Evolutionary conservation across 2,888 invertebrate genomes (phyloP), one percentile per base, ranked within the genome.

Genomic region (Pristionchus exspectatus): DNA sequence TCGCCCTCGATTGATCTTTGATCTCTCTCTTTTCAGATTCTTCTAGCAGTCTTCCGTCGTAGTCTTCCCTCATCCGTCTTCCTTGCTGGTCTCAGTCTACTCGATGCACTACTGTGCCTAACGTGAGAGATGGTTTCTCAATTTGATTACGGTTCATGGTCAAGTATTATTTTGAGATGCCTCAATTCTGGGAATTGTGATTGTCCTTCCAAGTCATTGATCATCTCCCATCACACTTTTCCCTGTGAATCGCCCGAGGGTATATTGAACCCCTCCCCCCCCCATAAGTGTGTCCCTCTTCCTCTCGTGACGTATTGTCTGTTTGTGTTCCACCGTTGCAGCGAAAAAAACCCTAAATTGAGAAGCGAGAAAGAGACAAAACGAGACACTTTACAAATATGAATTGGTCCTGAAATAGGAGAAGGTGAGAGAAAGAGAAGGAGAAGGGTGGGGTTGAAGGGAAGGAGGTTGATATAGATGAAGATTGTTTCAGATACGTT

Each of bases 1-100:
- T 50, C 44, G 44, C 38, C 10, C 77, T 30, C 16, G 27, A 14
- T 38, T 54, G 59, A 69, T 59, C 33, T 50, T 69, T 56, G 77
- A 50, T 72, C 81, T 56, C 24, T 27, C 50, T 30, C n/a, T n/a
- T 18, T 92, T 89, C 90, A 93, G 92, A 88, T 93, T 12, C 88
- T 93, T 18, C 91, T 93, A 87, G 91, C 92, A 16, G 92, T 93
- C 0, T 92, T 92, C 90, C 91, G 92, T 66, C 90, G 90, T n/a
- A 90, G 91, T 14, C 89, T 93, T 16, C 92, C 92, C 10, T 92
- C 92, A 14, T 92, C 92, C 21, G 92, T 92, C 50, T 93, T 91
- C 63, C 90, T 93, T 30, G 91, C 91, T 10, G 87, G 92, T n/a
- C 90, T 93, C 56, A 89, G 92, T 69, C 87, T 90, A 14, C 90